Evolutionary conservation across 64 coral and sea anemone genomes (phyloP), one percentile per base, ranked within the genome.

Genomic region (Pocillopora verrucosa): DNA sequence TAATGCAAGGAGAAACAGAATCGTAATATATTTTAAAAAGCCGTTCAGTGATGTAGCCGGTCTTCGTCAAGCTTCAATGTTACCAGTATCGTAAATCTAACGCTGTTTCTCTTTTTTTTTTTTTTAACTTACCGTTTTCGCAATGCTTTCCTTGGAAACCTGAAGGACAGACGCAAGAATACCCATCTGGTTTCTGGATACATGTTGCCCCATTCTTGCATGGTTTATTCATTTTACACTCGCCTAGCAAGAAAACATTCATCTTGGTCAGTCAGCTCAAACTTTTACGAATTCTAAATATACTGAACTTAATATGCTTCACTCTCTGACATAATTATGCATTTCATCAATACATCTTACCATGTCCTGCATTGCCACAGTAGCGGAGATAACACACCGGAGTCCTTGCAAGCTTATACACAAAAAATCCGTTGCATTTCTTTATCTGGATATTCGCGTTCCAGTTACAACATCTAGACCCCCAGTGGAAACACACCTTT

Each of bases 151-250:
- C 83, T 59, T 70, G 17, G 9, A 73, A 86, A 20, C 83, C 83
- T 73, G 83, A 41, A 11, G 11, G 13, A 34, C 83, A 86, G 4
- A 34, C 11, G 65, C 83, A 86, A 22, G 83, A 38, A 74, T 86
- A 86, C n/a, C 83, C 83, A 34, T 62, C 83, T 20, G 20, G 83
- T 11, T 56, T 9, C 25, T 20, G 15, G 2, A 72, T 26, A 17
- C 83, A 86, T 34, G 57, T 74, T 56, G 37, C 83, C 26, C 83
- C 83, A 67, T 86, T 86, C 70, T 86, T 86, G 36, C 83, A 86
- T 13, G 83, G 83, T 56, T 73, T 86, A 22, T 36, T 20, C 24
- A 62, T 24, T 12, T 34, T 80, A 35, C 78, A 80, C 59, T 61
- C 78, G 59, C 62, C 78, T 80, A n/a, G 19, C 24, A 19, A n/a